Conservation (phyloP, 2,113 vertebrate genomes). For the Sterna hirundo region DNA sequence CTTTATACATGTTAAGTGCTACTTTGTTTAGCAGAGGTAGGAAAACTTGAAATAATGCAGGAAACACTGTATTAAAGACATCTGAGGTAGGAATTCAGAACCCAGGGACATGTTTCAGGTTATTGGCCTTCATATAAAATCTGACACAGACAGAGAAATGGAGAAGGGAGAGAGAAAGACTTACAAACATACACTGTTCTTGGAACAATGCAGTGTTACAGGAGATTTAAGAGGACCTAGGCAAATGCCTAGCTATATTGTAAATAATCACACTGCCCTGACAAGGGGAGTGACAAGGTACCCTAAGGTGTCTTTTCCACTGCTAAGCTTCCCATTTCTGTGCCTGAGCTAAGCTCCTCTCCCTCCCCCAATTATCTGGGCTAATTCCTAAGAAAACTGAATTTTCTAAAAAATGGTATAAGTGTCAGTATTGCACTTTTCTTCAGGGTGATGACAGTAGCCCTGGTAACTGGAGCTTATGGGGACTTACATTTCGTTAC, state of each 20-base stretch:
- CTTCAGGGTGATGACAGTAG: neutral
- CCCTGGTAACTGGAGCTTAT: neutral
- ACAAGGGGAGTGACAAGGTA: neutral
- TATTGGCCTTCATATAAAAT: neutral
- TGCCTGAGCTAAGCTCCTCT: neutral
- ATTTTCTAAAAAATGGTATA: neutral
- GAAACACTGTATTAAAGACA: neutral
- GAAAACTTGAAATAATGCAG: neutral
- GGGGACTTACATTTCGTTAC: neutral
- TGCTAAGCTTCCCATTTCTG: neutral
- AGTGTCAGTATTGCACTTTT: neutral
- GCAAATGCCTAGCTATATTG: neutral
- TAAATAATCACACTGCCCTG: neutral
- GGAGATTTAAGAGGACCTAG: neutral
- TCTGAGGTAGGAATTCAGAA: neutral
- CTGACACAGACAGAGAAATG: neutral
- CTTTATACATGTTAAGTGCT: neutral
- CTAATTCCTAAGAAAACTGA: neutral
- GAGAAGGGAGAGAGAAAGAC: neutral
- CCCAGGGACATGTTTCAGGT: neutral
- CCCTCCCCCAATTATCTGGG: neutral
- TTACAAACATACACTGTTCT: neutral
- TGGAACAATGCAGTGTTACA: neutral
- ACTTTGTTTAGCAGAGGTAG: neutral
- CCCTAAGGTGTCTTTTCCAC: neutral